Base-by-base conservation (phyloP, 1,140 invertebrate genomes). In the Stegodyphus dumicola region DNA sequence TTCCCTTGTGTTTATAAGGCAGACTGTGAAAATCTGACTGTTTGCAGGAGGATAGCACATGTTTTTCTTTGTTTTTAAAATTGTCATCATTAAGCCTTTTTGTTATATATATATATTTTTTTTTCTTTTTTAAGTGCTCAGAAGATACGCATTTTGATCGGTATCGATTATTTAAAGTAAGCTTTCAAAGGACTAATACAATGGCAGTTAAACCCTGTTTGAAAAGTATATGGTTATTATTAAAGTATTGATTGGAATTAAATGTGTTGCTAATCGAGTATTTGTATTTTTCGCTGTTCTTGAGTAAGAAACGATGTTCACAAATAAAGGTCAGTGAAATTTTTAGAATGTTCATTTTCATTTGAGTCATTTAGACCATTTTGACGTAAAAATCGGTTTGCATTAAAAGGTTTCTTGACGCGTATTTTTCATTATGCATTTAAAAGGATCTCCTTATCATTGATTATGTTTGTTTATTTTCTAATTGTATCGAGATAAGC, bases 81-180 rank as follows among this genome's bases (percentile, higher is more conserved):
- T 85, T 85, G 64, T 85, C 74, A 85, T 85, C 81, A 85, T 85
- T 85, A 85, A 85, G 81, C 81, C 81, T 85, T 70, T 53, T 85
- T 33, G 33, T 33, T 33, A 33, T 33, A 1, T 33, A 75, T 33
- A 33, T 33, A 1, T 33, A 75, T 74, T 67, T 70, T 73, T 85
- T 77, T 85, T 77, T 76, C 56, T 73, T 85, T 85, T 85, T 85
- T 85, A 76, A 85, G 69, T 85, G 81, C 81, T 85, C 73, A 77
- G 73, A 66, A 85, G 81, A 85, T 85, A 85, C 81, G 81, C 81
- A 85, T 85, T 85, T 85, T 85, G 81, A 85, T 85, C 81, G 74
- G 81, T 85, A 85, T 85, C 81, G 81, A 85, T 85, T 85, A 85
- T 85, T 85, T 85, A 85, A 85, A 85, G 73, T 85, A 85, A 85